phyloP scores from a whole-genome alignment of 2,797 vertebrate species.

The Gouania willdenowi region DNA sequence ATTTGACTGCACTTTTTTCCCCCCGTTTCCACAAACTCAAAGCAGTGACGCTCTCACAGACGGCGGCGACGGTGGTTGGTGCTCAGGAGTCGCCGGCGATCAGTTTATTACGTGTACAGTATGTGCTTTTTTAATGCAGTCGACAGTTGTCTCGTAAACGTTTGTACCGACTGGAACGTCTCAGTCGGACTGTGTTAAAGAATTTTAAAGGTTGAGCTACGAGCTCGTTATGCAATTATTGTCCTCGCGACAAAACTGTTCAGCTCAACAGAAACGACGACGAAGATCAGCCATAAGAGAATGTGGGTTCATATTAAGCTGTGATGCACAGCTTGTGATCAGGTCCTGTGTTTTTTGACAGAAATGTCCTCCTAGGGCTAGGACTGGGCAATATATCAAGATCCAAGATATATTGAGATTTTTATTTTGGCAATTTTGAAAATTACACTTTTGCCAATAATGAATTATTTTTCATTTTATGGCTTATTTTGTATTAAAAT shows the following conservation, averaged over 20 bases:
- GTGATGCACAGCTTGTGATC: too few relatives aligned
- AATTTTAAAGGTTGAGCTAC: constrained; percentile 36
- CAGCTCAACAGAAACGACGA: constrained; percentile 34
- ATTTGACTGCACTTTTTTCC: constrained; percentile 61
- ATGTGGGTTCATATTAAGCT: too few relatives aligned
- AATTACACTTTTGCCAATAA: too few relatives aligned
- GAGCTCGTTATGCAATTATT: constrained; percentile 51
- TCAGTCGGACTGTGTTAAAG: constrained; percentile 24
- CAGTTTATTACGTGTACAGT: constrained; percentile 44
- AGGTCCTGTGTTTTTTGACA: too few relatives aligned
- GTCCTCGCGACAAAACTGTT: constrained; percentile 25
- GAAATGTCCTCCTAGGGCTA: too few relatives aligned
- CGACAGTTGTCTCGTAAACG: constrained; percentile 33
- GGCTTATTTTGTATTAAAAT: too few relatives aligned
- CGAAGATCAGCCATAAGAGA: too few relatives aligned
- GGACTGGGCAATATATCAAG: too few relatives aligned
- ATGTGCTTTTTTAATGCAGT: constrained; percentile 31
- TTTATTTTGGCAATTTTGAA: too few relatives aligned
- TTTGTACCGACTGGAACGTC: constrained; percentile 47
- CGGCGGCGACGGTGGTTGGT: constrained; percentile 43
- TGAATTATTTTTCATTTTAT: too few relatives aligned
- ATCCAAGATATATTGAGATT: too few relatives aligned
- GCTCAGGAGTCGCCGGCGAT: constrained; percentile 23
- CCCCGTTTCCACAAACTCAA: constrained; percentile 26
- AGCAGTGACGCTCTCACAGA: constrained; percentile 33